These are phyloP conservation scores for Amphipyra tragopoginis DNA, from an alignment of 2,888 invertebrate genomes.

Conservation along the genomic window DNA sequence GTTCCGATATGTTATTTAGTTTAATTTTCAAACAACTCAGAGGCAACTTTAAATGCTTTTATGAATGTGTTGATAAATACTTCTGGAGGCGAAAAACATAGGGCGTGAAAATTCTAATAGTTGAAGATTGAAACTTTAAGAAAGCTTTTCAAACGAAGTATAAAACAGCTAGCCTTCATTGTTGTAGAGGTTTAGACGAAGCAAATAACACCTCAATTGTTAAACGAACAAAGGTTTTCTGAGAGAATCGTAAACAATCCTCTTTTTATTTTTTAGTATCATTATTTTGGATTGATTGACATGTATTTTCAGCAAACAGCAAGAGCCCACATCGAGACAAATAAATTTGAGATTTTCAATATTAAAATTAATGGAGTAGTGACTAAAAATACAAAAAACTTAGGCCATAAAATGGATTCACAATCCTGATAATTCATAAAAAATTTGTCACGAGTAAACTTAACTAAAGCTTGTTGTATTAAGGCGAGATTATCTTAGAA, in stretches of 20 bases:
- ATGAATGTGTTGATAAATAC: neutral
- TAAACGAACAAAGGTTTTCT: conserved; percentile 10
- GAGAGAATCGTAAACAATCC: neutral
- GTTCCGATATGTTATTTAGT: conserved; percentile 17
- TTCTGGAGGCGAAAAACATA: neutral
- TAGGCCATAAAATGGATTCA: conserved; percentile 3
- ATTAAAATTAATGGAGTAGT: conserved; percentile 1
- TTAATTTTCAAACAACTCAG: conserved; percentile 13
- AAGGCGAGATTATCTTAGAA: conserved; percentile 20
- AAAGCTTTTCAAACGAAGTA: neutral
- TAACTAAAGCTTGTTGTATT: conserved; percentile 9
- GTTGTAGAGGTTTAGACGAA: neutral
- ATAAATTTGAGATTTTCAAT: conserved; percentile 12
- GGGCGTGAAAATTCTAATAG: neutral
- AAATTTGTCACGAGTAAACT: conserved; percentile 3
- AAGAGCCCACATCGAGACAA: neutral
- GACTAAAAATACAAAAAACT: conserved; percentile 11
- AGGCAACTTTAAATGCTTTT: neutral
- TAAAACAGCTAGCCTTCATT: neutral
- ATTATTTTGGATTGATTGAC: neutral
- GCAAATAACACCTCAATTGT: conserved; percentile 7
- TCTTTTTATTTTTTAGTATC: neutral
- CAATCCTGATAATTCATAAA: conserved; percentile 1
- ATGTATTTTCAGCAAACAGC: neutral
- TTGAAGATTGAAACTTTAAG: neutral